Conservation (phyloP, 2,888 invertebrate genomes). For the Cartodere bifasciata region DNA sequence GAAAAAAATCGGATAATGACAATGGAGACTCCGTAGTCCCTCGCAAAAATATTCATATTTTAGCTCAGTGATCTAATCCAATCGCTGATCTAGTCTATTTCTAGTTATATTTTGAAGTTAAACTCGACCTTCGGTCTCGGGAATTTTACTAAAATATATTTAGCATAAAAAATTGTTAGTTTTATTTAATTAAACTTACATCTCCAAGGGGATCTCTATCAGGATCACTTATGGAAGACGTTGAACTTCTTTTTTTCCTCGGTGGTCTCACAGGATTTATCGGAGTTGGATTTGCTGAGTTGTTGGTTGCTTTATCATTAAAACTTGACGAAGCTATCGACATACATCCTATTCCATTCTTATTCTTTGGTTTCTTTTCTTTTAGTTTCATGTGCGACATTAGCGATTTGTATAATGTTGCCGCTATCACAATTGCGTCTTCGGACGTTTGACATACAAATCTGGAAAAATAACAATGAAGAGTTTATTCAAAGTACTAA, state of each 20-base stretch:
- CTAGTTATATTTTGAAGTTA: no score
- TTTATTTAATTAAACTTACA: constrained; percentile 16
- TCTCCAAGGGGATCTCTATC: no score
- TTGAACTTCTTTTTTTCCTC: constrained; percentile 56
- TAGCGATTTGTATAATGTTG: constrained; percentile 78
- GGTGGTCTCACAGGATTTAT: constrained; percentile 66
- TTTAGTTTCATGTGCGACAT: constrained; percentile 65
- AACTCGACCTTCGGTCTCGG: no score
- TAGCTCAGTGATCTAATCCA: no score
- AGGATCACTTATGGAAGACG: constrained; percentile 48
- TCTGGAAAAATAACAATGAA: no score
- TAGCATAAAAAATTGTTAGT: not conserved
- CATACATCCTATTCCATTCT: constrained; percentile 65
- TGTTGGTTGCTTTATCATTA: constrained; percentile 23
- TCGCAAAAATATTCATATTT: no score
- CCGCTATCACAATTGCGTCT: constrained; percentile 84
- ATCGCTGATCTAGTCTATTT: no score
- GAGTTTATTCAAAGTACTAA: no score
- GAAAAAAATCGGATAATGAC: no score
- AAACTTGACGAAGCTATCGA: constrained; percentile 54
- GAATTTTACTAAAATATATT: no score
- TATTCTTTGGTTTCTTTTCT: constrained; percentile 51
- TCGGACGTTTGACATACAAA: constrained; percentile 82
- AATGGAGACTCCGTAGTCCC: no score
- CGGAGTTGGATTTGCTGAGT: constrained; percentile 25